phyloP scores from a whole-genome alignment of 2,797 vertebrate species.

The Oreochromis grahami region DNA sequence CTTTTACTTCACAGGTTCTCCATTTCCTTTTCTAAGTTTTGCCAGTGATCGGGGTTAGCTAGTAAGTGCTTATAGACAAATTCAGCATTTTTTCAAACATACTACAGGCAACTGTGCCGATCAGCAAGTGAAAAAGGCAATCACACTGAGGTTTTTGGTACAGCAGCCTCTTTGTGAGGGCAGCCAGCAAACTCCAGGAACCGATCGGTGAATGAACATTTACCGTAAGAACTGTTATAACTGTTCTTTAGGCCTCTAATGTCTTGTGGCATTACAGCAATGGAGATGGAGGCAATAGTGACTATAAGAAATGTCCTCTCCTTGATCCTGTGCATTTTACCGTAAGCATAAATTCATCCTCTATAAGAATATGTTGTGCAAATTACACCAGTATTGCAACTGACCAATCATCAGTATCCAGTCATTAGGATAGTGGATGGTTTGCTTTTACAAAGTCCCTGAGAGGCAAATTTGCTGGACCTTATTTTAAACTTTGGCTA shows the following conservation, averaged over 20 bases:
- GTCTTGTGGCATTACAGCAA: conserved; percentile 1
- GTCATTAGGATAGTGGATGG: background rate
- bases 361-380: background rate
- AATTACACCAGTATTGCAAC: background rate
- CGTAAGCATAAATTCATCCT: background rate
- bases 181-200: background rate
- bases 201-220: background rate
- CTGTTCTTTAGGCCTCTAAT: background rate
- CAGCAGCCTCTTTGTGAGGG: background rate
- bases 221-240: background rate
- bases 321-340: background rate
- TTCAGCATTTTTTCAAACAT: background rate
- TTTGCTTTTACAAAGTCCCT: background rate
- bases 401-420: background rate
- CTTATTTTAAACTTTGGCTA: background rate
- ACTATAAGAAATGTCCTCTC: background rate
- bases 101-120: background rate
- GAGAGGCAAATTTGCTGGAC: background rate
- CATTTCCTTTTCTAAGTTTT: background rate
- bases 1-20: background rate
- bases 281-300: background rate
- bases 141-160: background rate
- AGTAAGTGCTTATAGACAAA: background rate
- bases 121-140: background rate
- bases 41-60: background rate